These are phyloP conservation scores for Pipistrellus kuhlii DNA, from an alignment of 2,797 vertebrate species.

Conservation along the genomic window DNA sequence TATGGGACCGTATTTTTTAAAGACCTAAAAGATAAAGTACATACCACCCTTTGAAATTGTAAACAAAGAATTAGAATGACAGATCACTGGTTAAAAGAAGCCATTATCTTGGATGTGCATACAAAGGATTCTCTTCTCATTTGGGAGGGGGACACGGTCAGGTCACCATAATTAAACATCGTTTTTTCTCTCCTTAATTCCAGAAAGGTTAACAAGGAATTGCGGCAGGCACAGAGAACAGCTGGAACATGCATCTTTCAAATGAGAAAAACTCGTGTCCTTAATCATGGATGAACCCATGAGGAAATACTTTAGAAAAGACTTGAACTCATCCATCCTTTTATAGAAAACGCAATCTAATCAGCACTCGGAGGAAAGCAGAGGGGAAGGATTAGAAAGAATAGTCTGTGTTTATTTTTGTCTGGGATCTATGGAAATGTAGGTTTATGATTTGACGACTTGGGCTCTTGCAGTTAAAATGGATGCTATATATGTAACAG, in stretches of 20 bases:
- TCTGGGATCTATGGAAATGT: conserved; percentile 86
- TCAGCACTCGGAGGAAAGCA: conserved; percentile 77
- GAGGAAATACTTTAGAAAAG: conserved; percentile 80
- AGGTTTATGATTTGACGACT: conserved; percentile 82
- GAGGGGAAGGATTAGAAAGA: conserved; percentile 83
- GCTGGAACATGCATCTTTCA: conserved; percentile 85
- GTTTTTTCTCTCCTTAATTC: conserved; percentile 66
- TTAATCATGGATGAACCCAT: conserved; percentile 73
- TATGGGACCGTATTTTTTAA: conserved; percentile 75
- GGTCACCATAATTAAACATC: conserved; percentile 67
- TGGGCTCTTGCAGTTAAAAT: conserved; percentile 77
- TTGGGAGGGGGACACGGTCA: conserved; percentile 62
- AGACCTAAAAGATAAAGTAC: conserved; percentile 86
- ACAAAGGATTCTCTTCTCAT: conserved; percentile 76
- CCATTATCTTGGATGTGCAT: conserved; percentile 75
- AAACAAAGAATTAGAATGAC: conserved; percentile 87
- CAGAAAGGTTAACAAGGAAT: conserved; percentile 67
- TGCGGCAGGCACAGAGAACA: conserved; percentile 79
- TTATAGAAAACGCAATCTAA: conserved; percentile 82
- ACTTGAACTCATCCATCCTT: conserved; percentile 77
- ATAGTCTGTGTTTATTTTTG: conserved; percentile 87
- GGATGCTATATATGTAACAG: not conserved
- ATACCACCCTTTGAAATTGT: conserved; percentile 82
- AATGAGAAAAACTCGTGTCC: conserved; percentile 70
- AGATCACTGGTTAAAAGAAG: conserved; percentile 82